Conservation (phyloP, 2,888 invertebrate species). For the Phyllotreta striolata region DNA sequence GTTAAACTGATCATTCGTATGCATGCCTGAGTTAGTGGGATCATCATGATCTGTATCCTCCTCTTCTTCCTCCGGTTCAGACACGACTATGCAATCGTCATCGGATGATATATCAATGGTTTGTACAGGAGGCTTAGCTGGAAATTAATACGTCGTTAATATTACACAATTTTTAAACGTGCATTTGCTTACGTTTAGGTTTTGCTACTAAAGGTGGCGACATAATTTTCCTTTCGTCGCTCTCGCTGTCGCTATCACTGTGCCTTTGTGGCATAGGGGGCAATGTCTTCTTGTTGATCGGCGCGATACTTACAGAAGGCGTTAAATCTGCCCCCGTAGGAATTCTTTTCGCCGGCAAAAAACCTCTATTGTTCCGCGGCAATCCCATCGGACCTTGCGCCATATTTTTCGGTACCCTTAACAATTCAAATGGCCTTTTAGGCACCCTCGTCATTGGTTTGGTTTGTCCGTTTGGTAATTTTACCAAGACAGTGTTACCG, state of each 20-base stretch:
- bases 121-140: constrained; percentile 66
- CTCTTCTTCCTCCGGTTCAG: constrained; percentile 82
- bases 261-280: constrained; percentile 44
- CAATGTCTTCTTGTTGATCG: constrained; percentile 56
- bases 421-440: constrained; percentile 57
- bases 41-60: constrained; percentile 82
- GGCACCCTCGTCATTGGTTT: constrained; percentile 60
- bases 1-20: constrained; percentile 92
- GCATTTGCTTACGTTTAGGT: constrained; percentile 46
- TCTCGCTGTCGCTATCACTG: constrained; percentile 57
- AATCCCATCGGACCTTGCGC: constrained; percentile 39
- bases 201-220: constrained; percentile 40
- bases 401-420: constrained; percentile 52
- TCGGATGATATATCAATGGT: constrained; percentile 82
- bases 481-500: constrained; percentile 60
- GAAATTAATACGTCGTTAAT: constrained; percentile 9
- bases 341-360: constrained; percentile 40
- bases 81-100: constrained; percentile 87
- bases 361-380: constrained; percentile 41
- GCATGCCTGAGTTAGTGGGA: constrained; percentile 88
- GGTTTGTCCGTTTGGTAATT: constrained; percentile 61
- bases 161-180: constrained; percentile 3
- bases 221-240: constrained; percentile 48
- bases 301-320: constrained; percentile 64
- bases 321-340: constrained; percentile 57